Evolutionary conservation across 2,888 invertebrate species (phyloP), one percentile per base, ranked within the genome.

Genomic region (Acleris emargana): DNA sequence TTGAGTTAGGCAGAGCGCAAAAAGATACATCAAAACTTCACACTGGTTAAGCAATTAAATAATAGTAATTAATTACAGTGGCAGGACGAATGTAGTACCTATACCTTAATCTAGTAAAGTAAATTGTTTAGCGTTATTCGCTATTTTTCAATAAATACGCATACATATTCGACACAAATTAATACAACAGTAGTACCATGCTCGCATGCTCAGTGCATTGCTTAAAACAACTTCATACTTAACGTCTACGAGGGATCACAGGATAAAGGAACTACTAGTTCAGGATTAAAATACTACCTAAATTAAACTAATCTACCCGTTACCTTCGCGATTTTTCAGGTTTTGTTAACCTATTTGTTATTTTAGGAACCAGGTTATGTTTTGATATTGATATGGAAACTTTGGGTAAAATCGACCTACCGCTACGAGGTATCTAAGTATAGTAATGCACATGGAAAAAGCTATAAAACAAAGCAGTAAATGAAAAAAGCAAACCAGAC

Each of bases 391-490:
- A 32, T 6, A 2, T 45, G 45, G 13, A 13, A 16, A 13, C 0
- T 17, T 17, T 20, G 9, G 18, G 11, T 49, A 49, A 49, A 1
- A 17, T 49, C 9, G 11, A 49, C 18, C 18, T 20, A 45, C 13
- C 4, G 38, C 32, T 53, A 53, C 32, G 13, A n/a, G 22, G 43
- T 55, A 22, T 17, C n/a, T 22, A 32, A 7, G 17, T 13, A 50
- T 57, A 52, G 45, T 18, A 32, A 18, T 38, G 51, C 51, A 57
- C 32, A 25, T 52, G 55, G 45, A 63, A 60, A 61, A 73, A 81
- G 81, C 81, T 74, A 78, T 77, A 69, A 67, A 68, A 75, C 71
- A 76, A 82, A 81, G 80, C 80, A 68, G 73, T 76, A 72, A 73
- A 74, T 76, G 60, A 61, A 57, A 52, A 58, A 61, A 66, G 66